A percentile compares a stretch with the other conserved stretches of the same genome.
Evolutionary conservation across 1,140 invertebrate genomes (phyloP).

Genomic region (Rhopalosiphum maidis): DNA sequence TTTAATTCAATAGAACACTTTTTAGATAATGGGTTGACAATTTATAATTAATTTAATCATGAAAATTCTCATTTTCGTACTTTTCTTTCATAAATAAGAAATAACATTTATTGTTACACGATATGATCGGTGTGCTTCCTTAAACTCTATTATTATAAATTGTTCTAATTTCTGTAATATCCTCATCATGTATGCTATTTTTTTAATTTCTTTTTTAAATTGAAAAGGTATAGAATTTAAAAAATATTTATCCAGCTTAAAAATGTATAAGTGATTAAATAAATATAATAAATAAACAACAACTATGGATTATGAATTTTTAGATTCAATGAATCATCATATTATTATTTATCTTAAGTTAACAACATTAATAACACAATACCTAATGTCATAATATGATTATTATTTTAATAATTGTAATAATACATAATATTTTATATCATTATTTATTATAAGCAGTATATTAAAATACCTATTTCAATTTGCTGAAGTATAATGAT

Average conservation of each 20-base stretch:
- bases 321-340: not conserved
- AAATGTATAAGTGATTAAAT: not conserved
- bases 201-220: not conserved
- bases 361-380: not conserved
- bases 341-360: not conserved
- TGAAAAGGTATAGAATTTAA: not conserved
- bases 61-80: not conserved
- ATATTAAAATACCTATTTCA: no score
- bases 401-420: no score
- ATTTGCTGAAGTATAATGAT: no score
- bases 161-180: not conserved
- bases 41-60: not conserved
- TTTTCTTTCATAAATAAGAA: not conserved
- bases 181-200: not conserved
- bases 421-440: no score
- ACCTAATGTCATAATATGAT: not conserved
- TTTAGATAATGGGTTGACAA: not conserved
- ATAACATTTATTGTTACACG: no score
- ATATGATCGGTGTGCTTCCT: no score
- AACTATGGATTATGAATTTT: not conserved
- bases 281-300: not conserved
- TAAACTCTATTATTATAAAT: no score
- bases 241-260: not conserved
- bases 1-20: not conserved
- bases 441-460: no score